phyloP scores from a whole-genome alignment of 35 echinoderm and acorn worm genomes.

The Lytechinus variegatus region DNA sequence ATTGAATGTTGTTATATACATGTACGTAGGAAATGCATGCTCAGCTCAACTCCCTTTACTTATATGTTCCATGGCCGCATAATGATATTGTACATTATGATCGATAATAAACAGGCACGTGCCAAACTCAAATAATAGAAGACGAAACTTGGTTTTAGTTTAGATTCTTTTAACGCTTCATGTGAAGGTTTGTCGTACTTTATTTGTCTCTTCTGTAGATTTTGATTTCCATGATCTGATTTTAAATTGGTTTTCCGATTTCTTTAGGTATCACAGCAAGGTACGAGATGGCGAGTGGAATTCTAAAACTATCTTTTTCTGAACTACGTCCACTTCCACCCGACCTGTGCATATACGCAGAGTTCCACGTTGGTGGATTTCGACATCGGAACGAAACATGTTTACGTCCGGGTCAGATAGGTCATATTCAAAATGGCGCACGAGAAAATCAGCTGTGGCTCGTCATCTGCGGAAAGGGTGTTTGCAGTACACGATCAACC shows the following conservation, averaged over 20 bases:
- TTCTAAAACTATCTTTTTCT: neutral
- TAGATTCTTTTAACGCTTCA: too few relatives aligned
- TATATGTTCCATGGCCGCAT: too few relatives aligned
- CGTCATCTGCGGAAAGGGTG: neutral
- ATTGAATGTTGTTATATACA: too few relatives aligned
- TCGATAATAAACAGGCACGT: too few relatives aligned
- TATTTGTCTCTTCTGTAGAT: too few relatives aligned
- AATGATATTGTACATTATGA: too few relatives aligned
- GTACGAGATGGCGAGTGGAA: neutral
- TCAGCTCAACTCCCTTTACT: too few relatives aligned
- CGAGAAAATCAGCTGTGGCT: neutral
- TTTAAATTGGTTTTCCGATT: neutral
- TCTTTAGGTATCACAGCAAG: neutral
- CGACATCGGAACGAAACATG: conserved; percentile 14
- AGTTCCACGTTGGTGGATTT: neutral
- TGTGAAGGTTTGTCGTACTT: too few relatives aligned
- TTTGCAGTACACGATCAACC: neutral
- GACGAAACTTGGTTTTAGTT: too few relatives aligned
- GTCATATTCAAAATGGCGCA: neutral
- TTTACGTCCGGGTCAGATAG: conserved; percentile 4
- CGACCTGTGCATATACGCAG: neutral
- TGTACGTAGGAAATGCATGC: too few relatives aligned
- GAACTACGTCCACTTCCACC: neutral
- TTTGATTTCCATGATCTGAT: neutral
- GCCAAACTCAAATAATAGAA: too few relatives aligned